Evolutionary conservation across 2,113 vertebrate genomes (phyloP).

Genomic region (Harpagus bidentatus): DNA sequence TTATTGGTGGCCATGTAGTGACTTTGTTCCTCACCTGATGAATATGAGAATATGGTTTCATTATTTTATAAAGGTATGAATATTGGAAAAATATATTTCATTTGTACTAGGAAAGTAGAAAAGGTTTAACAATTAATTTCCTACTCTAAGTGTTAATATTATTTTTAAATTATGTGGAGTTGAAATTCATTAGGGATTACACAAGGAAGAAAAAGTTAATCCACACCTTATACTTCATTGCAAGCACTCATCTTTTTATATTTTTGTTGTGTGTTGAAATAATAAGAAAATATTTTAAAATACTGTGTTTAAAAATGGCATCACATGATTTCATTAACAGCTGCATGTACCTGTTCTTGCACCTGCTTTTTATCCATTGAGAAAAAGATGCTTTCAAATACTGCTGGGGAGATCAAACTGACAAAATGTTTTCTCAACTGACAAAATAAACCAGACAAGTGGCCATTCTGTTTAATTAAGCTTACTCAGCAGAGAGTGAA

Average conservation of each 20-base stretch:
- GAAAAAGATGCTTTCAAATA: neutral
- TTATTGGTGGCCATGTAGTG: neutral
- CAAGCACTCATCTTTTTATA: neutral
- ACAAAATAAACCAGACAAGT: neutral
- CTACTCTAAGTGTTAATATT: neutral
- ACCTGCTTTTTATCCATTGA: neutral
- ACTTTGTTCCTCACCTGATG: neutral
- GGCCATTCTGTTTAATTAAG: neutral
- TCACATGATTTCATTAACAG: neutral
- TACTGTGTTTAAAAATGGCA: neutral
- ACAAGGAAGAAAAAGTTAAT: neutral
- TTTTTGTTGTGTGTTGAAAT: neutral
- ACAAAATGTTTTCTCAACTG: neutral
- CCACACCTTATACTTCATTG: neutral
- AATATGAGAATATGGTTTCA: neutral
- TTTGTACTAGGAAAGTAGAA: neutral
- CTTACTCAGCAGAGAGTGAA: neutral
- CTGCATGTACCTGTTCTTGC: neutral
- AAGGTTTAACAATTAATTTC: neutral
- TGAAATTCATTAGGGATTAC: neutral
- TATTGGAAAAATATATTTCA: neutral
- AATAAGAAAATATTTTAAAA: neutral
- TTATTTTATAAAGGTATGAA: neutral
- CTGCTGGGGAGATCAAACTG: neutral
- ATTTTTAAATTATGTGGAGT: neutral